Evolutionary conservation across 2,797 vertebrate species (phyloP).

Genomic region (Clarias platycephalus): DNA sequence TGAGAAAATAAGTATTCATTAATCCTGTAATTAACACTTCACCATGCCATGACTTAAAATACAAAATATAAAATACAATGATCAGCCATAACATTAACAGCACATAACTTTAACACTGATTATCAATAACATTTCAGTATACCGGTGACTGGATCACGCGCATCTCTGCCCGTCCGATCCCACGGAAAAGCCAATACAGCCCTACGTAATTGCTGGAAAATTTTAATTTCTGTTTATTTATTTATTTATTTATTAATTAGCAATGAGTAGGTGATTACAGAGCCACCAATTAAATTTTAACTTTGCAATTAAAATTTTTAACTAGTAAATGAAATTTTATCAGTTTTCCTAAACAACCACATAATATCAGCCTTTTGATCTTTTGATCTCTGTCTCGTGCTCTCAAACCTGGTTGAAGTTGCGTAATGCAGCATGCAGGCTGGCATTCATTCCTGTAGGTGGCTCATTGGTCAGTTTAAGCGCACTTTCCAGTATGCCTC

Average conservation of each 20-base stretch:
- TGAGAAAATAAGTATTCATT: background rate
- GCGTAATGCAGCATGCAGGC: conserved; percentile 77
- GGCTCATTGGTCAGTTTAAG: conserved; percentile 85
- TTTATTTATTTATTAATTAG: too few species aligned
- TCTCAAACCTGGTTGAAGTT: conserved; percentile 77
- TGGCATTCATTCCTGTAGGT: conserved; percentile 77
- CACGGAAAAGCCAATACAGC: too few species aligned
- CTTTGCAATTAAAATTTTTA: too few species aligned
- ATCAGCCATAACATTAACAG: too few species aligned
- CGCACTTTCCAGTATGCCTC: conserved; percentile 79
- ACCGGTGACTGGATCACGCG: too few species aligned
- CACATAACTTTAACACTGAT: too few species aligned
- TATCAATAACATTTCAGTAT: too few species aligned
- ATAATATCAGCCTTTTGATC: background rate
- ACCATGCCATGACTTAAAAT: background rate
- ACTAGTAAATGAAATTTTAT: background rate
- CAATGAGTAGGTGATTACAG: background rate
- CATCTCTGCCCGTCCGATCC: too few species aligned
- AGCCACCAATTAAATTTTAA: background rate
- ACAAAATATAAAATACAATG: too few species aligned
- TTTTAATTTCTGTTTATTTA: too few species aligned
- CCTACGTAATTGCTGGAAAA: too few species aligned
- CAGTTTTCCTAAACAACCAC: background rate
- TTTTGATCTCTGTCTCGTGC: background rate
- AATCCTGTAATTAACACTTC: background rate